Percentiles rank a stretch among this genome's conserved stretches.
These are phyloP conservation scores for Formica aserva DNA, from an alignment of 2,888 invertebrate genomes.

Conservation along the genomic window DNA sequence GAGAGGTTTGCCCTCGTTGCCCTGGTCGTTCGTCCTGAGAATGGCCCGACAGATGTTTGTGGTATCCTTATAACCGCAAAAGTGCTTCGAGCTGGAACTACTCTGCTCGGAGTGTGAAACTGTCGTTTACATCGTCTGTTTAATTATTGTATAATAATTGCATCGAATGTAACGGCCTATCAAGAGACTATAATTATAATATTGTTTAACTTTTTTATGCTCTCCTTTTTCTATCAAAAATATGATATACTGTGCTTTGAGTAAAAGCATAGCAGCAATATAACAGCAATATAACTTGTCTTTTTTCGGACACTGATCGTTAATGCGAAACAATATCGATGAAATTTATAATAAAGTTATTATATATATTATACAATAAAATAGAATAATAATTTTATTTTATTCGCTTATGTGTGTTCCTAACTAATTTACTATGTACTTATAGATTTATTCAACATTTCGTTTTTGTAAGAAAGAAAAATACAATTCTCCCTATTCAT, in stretches of 20 bases:
- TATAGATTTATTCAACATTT: background rate
- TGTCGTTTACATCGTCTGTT: background rate
- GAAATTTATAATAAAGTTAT: background rate
- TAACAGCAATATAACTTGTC: background rate
- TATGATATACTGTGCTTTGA: background rate
- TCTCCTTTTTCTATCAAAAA: background rate
- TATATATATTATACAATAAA: too few relatives aligned
- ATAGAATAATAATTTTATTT: background rate
- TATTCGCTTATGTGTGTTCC: background rate
- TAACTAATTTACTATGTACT: background rate
- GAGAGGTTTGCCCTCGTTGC: conserved; percentile 7
- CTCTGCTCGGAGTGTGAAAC: background rate
- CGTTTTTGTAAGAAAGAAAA: background rate
- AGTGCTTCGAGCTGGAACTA: background rate
- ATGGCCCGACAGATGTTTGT: conserved; percentile 27
- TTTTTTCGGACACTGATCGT: background rate
- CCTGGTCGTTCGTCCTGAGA: background rate
- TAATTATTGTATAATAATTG: conserved; percentile 9
- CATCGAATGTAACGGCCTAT: conserved; percentile 12
- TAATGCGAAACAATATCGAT: background rate
- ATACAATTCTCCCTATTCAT: background rate
- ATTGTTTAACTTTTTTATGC: conserved; percentile 3
- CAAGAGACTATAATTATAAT: conserved; percentile 43
- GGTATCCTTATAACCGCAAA: background rate
- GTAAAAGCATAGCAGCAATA: background rate